A percentile compares a stretch with the other conserved stretches of the same genome.
Conservation (phyloP, 2,113 vertebrate species). For the Pyxicephalus adspersus region DNA sequence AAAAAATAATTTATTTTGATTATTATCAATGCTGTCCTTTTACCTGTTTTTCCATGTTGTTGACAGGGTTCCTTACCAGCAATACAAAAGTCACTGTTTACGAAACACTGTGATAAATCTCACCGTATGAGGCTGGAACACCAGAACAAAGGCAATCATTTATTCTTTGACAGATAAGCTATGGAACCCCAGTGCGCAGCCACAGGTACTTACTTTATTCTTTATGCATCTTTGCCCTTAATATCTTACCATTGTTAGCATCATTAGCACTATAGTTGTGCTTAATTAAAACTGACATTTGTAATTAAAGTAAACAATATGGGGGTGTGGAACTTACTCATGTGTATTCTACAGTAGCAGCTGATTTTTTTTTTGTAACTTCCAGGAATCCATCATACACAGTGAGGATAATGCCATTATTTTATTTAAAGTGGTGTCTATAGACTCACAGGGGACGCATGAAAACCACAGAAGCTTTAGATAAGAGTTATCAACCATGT, state of each 20-base stretch:
- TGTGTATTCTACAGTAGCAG: constrained; percentile 41
- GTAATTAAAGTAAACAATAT: constrained; percentile 59
- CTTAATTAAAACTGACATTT: constrained; percentile 58
- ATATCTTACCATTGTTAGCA: constrained; percentile 48
- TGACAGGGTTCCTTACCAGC: no score
- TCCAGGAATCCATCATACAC: constrained; percentile 11
- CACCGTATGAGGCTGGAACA: no score
- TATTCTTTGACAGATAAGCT: neutral
- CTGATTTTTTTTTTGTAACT: constrained; percentile 20
- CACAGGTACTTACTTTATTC: neutral
- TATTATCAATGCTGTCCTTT: no score
- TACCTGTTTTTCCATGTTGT: no score
- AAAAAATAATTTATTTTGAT: no score
- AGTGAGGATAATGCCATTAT: constrained; percentile 43
- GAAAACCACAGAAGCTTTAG: constrained; percentile 30
- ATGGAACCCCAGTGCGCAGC: neutral
- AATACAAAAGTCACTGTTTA: no score
- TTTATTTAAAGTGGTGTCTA: constrained; percentile 53
- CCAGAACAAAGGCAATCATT: neutral
- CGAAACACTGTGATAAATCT: no score
- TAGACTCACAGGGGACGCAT: constrained; percentile 44
- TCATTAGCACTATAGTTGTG: constrained; percentile 39
- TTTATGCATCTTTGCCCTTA: constrained; percentile 4
- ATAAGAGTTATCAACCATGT: constrained; percentile 13
- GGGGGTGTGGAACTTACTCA: constrained; percentile 30